Evolutionary conservation across 2,797 vertebrate genomes (phyloP).

Genomic region (Myotis daubentonii): DNA sequence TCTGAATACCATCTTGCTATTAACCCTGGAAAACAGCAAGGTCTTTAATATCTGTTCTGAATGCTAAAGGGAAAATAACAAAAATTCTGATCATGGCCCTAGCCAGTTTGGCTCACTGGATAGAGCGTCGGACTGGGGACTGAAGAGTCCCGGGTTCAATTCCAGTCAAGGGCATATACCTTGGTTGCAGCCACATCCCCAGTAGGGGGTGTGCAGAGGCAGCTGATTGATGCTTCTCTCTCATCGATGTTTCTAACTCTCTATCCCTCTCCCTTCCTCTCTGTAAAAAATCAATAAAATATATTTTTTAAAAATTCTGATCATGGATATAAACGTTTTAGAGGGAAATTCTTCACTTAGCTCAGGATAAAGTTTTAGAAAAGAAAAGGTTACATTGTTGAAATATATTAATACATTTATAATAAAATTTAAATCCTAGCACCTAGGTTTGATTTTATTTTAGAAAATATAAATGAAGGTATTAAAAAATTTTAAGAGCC

Average conservation of each 20-base stretch:
- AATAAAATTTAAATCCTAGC: not conserved
- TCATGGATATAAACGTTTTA: constrained; percentile 5
- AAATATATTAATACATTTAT: not conserved
- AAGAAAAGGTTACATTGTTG: not conserved
- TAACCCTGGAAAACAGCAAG: not conserved
- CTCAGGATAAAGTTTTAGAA: constrained; percentile 9
- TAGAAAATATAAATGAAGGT: not conserved
- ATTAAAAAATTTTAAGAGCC: not conserved
- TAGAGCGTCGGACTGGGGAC: too few relatives aligned
- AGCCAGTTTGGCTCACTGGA: too few relatives aligned
- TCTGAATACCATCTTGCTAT: not conserved
- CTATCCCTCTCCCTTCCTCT: too few relatives aligned
- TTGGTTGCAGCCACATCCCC: too few relatives aligned
- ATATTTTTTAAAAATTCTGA: not conserved
- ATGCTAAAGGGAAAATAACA: not conserved
- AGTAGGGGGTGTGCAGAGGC: too few relatives aligned
- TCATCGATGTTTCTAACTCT: too few relatives aligned
- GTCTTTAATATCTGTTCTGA: not conserved
- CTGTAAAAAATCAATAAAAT: too few relatives aligned
- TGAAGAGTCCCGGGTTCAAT: too few relatives aligned
- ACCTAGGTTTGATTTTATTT: not conserved
- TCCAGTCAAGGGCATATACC: too few relatives aligned
- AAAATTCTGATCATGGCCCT: not conserved
- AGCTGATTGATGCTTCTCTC: too few relatives aligned
- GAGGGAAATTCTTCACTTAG: not conserved